Evolutionary conservation across 2,888 invertebrate species (phyloP), one percentile per base, ranked within the genome.

Genomic region (Hermodice carunculata): DNA sequence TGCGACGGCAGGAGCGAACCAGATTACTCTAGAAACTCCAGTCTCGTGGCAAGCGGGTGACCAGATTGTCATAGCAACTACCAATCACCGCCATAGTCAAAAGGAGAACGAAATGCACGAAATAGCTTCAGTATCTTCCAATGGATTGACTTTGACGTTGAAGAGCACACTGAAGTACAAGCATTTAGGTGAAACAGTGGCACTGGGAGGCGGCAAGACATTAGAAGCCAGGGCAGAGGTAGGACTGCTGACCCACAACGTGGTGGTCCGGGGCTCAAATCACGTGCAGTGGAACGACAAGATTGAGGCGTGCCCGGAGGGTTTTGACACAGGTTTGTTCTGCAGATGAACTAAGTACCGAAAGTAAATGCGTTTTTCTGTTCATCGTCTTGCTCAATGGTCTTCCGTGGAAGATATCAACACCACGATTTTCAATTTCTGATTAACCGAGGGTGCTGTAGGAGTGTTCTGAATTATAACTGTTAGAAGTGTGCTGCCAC

Each of bases 11-110:
- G 79, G 80, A 2, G 68, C 56, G 14, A 75, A 60, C 26, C 69
- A 70, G 14, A 66, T 83, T 8, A 60, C 42, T 5, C 72, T 83
- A 4, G 54, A 69, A 26, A 62, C 75, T n/a, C 69, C 77, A 2
- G 80, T 82, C 0, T 40, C 31, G 40, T 83, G 83, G 83, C 59
- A 74, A 43, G 72, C 75, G 2, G 78, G 76, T 1, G 61, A 68
- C 44, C 66, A 81, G 61, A 78, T 84, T 29, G 78, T 82, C 54
- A 79, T 84, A 8, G 82, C 84, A 2, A 73, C 81, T n/a, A 84
- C 84, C 3, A 80, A 82, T 6, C 70, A 78, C 31, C 67, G 71
- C n/a, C 73, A 74, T 53, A 73, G 74, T 11, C 81, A 82, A 67
- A 73, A 69, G 40, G 77, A 84, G 61, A 80, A 75, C 53, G 84